Percentiles rank a stretch among this genome's conserved stretches.
Evolutionary conservation across 1,140 invertebrate species (phyloP).

Genomic region (Dendroctonus ponderosae): DNA sequence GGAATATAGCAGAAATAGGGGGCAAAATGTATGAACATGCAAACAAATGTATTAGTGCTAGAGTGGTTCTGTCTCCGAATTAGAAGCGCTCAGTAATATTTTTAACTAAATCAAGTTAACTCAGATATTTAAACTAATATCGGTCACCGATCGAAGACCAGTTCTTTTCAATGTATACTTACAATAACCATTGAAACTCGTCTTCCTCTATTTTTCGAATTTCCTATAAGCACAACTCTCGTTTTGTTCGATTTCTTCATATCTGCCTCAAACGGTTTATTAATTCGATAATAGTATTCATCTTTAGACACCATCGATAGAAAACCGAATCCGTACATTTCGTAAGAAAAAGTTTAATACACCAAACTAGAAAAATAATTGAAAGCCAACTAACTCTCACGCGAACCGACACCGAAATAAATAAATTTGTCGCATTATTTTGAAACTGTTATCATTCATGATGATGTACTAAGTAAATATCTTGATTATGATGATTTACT

Average conservation of each 20-base stretch:
- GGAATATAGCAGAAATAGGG: constrained; percentile 3
- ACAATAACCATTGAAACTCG: constrained; percentile 27
- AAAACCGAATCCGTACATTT: constrained; percentile 23
- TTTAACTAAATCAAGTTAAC: neutral
- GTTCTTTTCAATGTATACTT: constrained; percentile 1
- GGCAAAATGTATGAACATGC: constrained; percentile 2
- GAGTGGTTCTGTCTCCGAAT: too few species aligned
- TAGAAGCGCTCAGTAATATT: neutral
- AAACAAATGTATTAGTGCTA: constrained; percentile 6
- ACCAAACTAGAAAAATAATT: too few species aligned
- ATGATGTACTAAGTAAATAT: too few species aligned
- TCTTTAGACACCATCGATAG: constrained; percentile 10
- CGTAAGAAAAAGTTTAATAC: neutral
- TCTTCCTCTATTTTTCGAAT: constrained; percentile 22
- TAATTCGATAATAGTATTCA: constrained; percentile 16
- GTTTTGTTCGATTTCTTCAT: neutral
- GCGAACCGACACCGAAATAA: too few species aligned
- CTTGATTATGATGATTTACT: too few species aligned
- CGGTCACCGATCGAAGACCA: neutral
- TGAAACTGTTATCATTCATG: too few species aligned
- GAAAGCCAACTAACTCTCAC: too few species aligned
- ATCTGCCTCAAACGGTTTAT: constrained; percentile 15
- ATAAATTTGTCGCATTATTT: too few species aligned
- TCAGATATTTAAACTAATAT: neutral
- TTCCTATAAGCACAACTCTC: constrained; percentile 3